A percentile compares a stretch with the other conserved stretches of the same genome.
These are phyloP conservation scores for Aotus griseimembra DNA, from an alignment of 2,797 vertebrate genomes.

Conservation along the genomic window DNA sequence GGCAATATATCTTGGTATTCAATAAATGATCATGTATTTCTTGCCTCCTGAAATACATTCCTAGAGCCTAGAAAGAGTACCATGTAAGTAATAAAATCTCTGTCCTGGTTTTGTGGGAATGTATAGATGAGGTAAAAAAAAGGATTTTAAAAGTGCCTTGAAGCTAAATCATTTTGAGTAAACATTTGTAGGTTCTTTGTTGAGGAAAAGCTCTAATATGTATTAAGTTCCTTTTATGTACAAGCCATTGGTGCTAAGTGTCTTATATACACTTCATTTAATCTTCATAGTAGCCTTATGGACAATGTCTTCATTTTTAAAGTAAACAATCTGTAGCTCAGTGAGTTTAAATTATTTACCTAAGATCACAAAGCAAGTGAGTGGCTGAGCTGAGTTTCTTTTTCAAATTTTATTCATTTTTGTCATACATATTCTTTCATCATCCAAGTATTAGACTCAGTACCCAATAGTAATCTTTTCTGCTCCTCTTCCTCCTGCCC, in stretches of 20 bases:
- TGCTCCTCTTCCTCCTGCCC: not conserved
- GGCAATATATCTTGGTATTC: not conserved
- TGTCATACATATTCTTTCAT: not conserved
- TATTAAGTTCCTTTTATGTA: conserved; percentile 23
- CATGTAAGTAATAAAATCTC: not conserved
- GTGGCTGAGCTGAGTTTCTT: not conserved
- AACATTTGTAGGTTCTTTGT: not conserved
- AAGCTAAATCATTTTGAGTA: conserved; percentile 9
- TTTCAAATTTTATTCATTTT: not conserved
- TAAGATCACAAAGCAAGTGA: not conserved
- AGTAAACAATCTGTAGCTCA: not conserved
- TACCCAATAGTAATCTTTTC: not conserved
- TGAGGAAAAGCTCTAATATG: not conserved
- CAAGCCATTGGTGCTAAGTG: not conserved
- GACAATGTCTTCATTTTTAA: conserved; percentile 32
- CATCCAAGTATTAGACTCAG: not conserved
- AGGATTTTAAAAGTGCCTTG: not conserved
- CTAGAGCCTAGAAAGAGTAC: not conserved
- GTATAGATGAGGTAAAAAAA: not conserved
- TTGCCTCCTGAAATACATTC: conserved; percentile 2
- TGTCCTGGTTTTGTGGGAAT: not conserved
- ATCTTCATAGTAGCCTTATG: not conserved
- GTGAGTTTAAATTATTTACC: conserved; percentile 21
- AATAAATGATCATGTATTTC: conserved; percentile 10
- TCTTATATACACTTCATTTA: conserved; percentile 12